phyloP scores from a whole-genome alignment of 1,140 invertebrate genomes.

The Trialeurodes vaporariorum region DNA sequence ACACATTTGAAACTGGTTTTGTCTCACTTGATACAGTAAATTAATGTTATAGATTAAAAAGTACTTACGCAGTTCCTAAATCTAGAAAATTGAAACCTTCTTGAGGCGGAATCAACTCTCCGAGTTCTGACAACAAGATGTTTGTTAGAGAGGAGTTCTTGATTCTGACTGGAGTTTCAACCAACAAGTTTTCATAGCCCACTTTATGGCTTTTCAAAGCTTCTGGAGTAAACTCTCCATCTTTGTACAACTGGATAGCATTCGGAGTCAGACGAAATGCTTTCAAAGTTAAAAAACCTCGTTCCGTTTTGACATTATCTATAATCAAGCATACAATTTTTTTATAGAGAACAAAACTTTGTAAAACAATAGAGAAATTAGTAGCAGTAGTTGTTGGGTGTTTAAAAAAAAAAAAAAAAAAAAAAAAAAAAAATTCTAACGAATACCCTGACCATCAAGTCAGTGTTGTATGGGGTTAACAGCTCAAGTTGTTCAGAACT shows the following conservation, averaged over 20 bases:
- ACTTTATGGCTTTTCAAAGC: slow-evolving; percentile 76
- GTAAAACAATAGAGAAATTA: too few relatives aligned
- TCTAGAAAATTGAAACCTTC: slow-evolving; percentile 83
- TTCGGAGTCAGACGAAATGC: slow-evolving; percentile 88
- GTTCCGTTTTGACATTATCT: slow-evolving; percentile 92
- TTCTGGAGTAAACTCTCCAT: slow-evolving; percentile 89
- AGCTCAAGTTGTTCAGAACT: too few relatives aligned
- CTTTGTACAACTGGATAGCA: slow-evolving; percentile 90
- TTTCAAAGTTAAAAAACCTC: slow-evolving; percentile 89
- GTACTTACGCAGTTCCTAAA: slow-evolving; percentile 75
- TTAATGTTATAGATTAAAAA: too few relatives aligned
- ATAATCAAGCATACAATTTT: too few relatives aligned
- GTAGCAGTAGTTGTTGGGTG: too few relatives aligned
- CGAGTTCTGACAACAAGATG: slow-evolving; percentile 90
- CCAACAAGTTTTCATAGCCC: slow-evolving; percentile 86
- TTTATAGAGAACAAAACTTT: too few relatives aligned
- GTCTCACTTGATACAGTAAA: too few relatives aligned
- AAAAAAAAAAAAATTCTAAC: too few relatives aligned
- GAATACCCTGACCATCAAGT: too few relatives aligned
- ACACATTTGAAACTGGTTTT: too few relatives aligned
- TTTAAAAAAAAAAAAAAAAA: too few relatives aligned
- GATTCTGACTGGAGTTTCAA: slow-evolving; percentile 89
- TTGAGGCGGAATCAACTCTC: slow-evolving; percentile 75
- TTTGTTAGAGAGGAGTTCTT: slow-evolving; percentile 93
- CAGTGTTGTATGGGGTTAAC: too few relatives aligned